Conservation (phyloP, 2,797 vertebrate genomes). For the Diglossa cyanea region DNA sequence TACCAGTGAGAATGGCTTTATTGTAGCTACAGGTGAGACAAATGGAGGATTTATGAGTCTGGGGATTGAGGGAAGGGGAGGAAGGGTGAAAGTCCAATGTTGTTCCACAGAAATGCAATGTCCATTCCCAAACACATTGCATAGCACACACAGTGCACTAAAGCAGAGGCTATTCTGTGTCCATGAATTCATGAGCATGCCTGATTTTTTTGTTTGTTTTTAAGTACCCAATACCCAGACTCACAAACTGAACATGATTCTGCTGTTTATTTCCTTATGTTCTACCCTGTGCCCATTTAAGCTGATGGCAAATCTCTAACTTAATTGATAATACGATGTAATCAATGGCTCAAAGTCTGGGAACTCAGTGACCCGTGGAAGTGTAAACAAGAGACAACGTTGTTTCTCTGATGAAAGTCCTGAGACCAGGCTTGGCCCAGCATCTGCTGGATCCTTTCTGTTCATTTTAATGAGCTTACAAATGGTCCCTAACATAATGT, state of each 20-base stretch:
- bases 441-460: slow-evolving; percentile 25
- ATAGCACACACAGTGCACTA: background rate
- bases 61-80: background rate
- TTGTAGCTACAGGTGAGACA: slow-evolving; percentile 64
- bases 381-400: slow-evolving; percentile 9
- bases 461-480: slow-evolving; percentile 55
- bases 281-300: background rate
- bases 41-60: slow-evolving; percentile 51
- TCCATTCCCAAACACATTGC: background rate
- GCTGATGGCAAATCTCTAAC: background rate
- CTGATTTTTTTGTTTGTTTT: background rate
- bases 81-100: background rate
- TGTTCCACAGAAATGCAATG: background rate
- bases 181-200: background rate
- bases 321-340: background rate
- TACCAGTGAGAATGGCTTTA: slow-evolving; percentile 25
- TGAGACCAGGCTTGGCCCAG: background rate
- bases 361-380: slow-evolving; percentile 14
- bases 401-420: slow-evolving; percentile 4
- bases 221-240: background rate
- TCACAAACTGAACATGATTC: background rate
- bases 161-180: background rate
- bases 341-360: slow-evolving; percentile 16
- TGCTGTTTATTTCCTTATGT: background rate
- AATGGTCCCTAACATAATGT: slow-evolving; percentile 29